Percentiles rank a stretch among this genome's conserved stretches.
phyloP scores from a whole-genome alignment of 2,113 vertebrate species.

The Anser cygnoides region DNA sequence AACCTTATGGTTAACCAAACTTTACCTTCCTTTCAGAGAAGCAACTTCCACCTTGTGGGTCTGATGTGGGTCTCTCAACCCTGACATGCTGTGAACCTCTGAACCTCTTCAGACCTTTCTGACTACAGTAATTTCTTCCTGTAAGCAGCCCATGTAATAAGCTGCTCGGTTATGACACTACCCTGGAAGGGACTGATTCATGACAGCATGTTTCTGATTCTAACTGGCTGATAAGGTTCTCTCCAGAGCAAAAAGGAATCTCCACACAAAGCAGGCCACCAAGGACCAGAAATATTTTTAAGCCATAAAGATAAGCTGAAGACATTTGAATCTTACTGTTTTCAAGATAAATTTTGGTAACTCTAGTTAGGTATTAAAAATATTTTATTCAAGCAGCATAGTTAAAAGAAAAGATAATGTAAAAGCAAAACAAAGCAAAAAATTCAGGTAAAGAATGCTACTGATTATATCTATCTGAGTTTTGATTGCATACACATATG shows the following conservation, averaged over 20 bases:
- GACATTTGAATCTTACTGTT: neutral
- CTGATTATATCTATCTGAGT: neutral
- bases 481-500: neutral
- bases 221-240: neutral
- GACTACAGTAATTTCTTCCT: neutral
- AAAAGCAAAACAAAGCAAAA: neutral
- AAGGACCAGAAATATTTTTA: neutral
- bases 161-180: neutral
- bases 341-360: neutral
- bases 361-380: neutral
- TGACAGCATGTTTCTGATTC: fast-evolving
- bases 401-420: neutral
- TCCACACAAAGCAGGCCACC: neutral
- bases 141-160: neutral
- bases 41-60: neutral
- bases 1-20: neutral
- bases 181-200: neutral
- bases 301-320: neutral
- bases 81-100: neutral
- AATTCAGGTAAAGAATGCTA: neutral
- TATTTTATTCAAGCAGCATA: neutral
- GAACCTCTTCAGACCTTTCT: neutral
- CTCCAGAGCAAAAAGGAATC: neutral
- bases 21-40: neutral
- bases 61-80: neutral